phyloP scores from a whole-genome alignment of 2,888 invertebrate species.

The Microctonus aethiopoides region DNA sequence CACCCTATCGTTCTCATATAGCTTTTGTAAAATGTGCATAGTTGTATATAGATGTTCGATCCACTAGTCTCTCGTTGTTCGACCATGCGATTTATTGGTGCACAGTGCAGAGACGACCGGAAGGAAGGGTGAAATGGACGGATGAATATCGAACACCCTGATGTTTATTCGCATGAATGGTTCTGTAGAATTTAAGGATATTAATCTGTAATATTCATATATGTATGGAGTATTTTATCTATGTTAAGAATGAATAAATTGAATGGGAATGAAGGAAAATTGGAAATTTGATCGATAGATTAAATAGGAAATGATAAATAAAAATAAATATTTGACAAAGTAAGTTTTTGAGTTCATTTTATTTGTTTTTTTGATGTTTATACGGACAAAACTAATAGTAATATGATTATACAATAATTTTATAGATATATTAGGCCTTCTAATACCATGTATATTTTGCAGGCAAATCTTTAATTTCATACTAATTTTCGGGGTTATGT shows the following conservation, averaged over 20 bases:
- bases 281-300: no score
- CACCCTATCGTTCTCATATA: not conserved
- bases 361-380: no score
- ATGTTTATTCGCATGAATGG: constrained; percentile 20
- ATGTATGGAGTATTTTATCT: not conserved
- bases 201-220: not conserved
- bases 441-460: no score
- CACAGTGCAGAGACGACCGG: not conserved
- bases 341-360: no score
- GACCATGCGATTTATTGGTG: constrained; percentile 22
- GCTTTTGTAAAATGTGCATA: constrained; percentile 7
- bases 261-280: not conserved
- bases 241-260: not conserved
- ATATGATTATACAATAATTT: no score
- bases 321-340: no score
- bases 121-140: not conserved
- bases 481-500: no score
- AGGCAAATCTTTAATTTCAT: no score
- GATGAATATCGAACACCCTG: constrained; percentile 2
- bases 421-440: no score
- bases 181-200: constrained; percentile 16
- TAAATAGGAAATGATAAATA: no score
- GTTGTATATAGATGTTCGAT: not conserved
- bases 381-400: no score
- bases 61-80: not conserved